Conservation (phyloP, 2,113 vertebrate genomes). For the Mohoua ochrocephala region DNA sequence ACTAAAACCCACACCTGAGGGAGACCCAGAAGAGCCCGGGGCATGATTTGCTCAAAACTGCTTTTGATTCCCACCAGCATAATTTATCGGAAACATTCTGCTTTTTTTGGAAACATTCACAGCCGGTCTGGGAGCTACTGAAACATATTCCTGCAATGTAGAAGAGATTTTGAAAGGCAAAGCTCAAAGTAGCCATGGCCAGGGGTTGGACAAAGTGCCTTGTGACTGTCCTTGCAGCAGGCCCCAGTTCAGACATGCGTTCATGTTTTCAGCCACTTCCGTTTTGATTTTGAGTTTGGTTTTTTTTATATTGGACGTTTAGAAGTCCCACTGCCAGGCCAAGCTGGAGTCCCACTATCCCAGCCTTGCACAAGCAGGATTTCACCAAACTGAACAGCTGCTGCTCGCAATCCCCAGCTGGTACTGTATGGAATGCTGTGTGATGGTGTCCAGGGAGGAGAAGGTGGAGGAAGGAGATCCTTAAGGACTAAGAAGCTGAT, state of each 20-base stretch:
- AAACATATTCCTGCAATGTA: neutral
- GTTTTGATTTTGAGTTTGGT: neutral
- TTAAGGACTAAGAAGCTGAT: neutral
- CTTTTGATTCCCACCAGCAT: neutral
- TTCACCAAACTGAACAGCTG: neutral
- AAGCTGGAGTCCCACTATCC: neutral
- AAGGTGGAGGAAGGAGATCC: neutral
- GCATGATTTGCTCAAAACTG: neutral
- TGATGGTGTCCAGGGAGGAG: accelerated
- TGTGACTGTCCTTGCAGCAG: neutral
- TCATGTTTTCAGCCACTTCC: neutral
- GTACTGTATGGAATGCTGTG: neutral
- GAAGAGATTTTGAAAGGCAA: neutral
- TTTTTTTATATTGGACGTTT: neutral
- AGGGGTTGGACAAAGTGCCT: neutral
- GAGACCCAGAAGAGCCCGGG: neutral
- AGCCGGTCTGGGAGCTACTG: neutral
- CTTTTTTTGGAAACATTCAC: neutral
- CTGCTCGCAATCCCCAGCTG: neutral
- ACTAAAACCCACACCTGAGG: neutral
- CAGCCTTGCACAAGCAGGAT: neutral
- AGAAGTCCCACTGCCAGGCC: neutral
- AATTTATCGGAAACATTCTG: neutral
- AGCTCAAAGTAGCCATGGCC: neutral
- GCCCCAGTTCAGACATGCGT: neutral